Evolutionary conservation across 1,140 invertebrate genomes (phyloP).

Genomic region (Meteorus sp.): DNA sequence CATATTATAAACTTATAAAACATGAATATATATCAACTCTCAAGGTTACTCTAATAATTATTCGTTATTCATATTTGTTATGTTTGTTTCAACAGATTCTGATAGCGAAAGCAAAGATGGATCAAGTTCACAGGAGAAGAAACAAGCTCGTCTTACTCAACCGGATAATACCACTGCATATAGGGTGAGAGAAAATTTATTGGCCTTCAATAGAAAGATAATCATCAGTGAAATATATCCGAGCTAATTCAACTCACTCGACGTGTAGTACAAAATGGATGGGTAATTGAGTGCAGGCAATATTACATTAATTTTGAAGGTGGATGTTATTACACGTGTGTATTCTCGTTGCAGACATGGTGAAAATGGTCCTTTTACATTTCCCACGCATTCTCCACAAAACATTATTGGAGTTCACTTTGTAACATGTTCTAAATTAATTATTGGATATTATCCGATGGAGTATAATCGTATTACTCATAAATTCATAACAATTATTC

Average conservation of each 20-base stretch:
- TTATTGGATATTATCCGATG: no score
- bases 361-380: constrained; percentile 33
- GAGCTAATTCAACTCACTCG: constrained; percentile 1
- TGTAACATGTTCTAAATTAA: constrained; percentile 36
- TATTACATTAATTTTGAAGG: constrained; percentile 24
- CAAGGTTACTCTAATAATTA: constrained; percentile 4
- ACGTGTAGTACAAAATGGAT: no score
- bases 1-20: not conserved
- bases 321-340: not conserved
- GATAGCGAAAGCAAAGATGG: constrained; percentile 60
- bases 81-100: constrained; percentile 54
- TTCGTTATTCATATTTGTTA: constrained; percentile 24
- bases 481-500: no score
- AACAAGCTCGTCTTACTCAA: constrained; percentile 52
- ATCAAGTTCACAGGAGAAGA: constrained; percentile 55
- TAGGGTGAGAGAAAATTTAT: constrained; percentile 50
- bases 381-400: constrained; percentile 18
- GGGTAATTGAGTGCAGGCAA: constrained; percentile 25
- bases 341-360: no score
- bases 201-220: not conserved
- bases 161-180: constrained; percentile 61
- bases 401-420: constrained; percentile 16
- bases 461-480: no score
- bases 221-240: constrained; percentile 2
- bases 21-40: not conserved